phyloP scores from a whole-genome alignment of 2,888 invertebrate species.

The Hemicrepidius hirtus region DNA sequence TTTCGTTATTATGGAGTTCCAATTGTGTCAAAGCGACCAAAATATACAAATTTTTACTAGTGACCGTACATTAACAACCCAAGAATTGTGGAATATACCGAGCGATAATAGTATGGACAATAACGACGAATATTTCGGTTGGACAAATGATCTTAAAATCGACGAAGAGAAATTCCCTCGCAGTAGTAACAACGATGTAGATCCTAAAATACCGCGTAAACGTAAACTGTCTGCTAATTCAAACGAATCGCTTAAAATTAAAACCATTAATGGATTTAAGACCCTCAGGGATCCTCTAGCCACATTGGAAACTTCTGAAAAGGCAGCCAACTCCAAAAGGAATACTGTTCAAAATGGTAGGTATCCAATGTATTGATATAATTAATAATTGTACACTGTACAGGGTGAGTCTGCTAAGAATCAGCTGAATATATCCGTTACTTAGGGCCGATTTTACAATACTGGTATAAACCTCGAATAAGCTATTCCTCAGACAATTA shows the following conservation, averaged over 20 bases:
- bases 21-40: slow-evolving; percentile 66
- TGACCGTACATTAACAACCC: slow-evolving; percentile 62
- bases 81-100: slow-evolving; percentile 66
- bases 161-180: slow-evolving; percentile 60
- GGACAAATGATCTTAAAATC: slow-evolving; percentile 68
- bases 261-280: slow-evolving; percentile 54
- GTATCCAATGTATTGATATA: no score
- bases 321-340: slow-evolving; percentile 57
- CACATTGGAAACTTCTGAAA: slow-evolving; percentile 56
- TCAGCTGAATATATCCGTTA: no score
- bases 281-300: slow-evolving; percentile 57
- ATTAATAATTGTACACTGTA: no score
- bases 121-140: slow-evolving; percentile 70
- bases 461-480: no score
- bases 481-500: no score
- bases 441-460: no score
- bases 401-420: no score
- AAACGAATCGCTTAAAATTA: slow-evolving; percentile 53
- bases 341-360: slow-evolving; percentile 61
- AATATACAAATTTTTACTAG: slow-evolving; percentile 65
- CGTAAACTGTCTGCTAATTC: slow-evolving; percentile 57
- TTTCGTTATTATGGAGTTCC: slow-evolving; percentile 70
- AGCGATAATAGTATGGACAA: slow-evolving; percentile 66
- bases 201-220: slow-evolving; percentile 57
- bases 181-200: slow-evolving; percentile 46